Evolutionary conservation across 2,113 vertebrate species (phyloP), one percentile per base, ranked within the genome.

Genomic region (Sander vitreus): DNA sequence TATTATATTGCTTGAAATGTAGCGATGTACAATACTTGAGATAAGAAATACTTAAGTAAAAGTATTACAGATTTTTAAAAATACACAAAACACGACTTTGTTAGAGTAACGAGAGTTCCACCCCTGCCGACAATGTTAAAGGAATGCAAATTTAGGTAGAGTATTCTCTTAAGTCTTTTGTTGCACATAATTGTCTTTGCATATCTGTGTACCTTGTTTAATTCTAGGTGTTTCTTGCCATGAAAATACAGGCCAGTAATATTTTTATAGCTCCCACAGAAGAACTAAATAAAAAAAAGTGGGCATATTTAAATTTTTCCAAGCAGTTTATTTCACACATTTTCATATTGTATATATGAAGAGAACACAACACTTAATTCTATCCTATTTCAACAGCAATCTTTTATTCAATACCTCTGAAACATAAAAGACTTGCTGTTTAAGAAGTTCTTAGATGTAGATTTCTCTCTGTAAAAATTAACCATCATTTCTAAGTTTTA

Each of bases 401-500:
- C 3, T 36, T 67, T n/a, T 14, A 75, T 60, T 48, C 36, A 25
- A 6, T 47, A 27, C 18, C 16, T 43, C 21, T 67, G 15, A 59
- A 74, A 21, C 5, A 53, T 33, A 5, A 6, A 6, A 23, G 21
- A 64, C 14, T 23, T 5, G 0, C 25, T 33, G 23, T 11, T 43
- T 27, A 18, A 36, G 19, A 54, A 10, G 67, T 33, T 69, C 12
- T 2, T 30, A 45, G 14, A 25, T n/a, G 10, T 10, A 11, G 15
- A 5, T 70, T 53, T 30, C 7, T 54, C 23, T 21, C 3, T n/a
- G n/a, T n/a, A 53, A 45, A 62, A 63, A 53, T 68, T 43, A 51
- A 51, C 15, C 33, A 43, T 33, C 4, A 60, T 59, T 43, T 54
- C 18, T 68, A 12, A 30, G 47, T 71, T 71, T 71, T 75, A 70